Base-by-base conservation (phyloP, 1,140 invertebrate genomes). In the Triops longicaudatus region DNA sequence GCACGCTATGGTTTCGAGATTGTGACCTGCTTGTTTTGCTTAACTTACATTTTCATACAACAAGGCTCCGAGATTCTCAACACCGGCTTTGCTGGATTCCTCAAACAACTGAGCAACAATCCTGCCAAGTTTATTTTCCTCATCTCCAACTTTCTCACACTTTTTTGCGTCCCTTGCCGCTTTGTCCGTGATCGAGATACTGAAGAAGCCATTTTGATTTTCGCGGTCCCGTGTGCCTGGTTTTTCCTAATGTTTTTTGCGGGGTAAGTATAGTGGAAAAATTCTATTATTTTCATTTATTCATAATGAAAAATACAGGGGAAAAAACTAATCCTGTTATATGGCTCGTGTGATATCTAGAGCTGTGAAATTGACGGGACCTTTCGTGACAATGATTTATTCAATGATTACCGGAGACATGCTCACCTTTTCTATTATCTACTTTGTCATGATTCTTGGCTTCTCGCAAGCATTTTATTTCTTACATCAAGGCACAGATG, bases 331-430 rank as follows among this genome's bases (percentile, higher is more conserved):
- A n/a, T n/a, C n/a, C 5, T 76, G 27, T 26, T 27, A 27, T 44
- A 78, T 43, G n/a, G 63, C n/a, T 78, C 42, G 6, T 77, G 14
- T 77, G 28, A n/a, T 78, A 86, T 88, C 74, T 86, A 98, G 97
- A 31, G 95, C 95, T 44, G 90, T 97, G 22, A 91, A 93, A 75
- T 83, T 98, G 73, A 98, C 96, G 0, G 97, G 97, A 75, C 96
- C 97, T 0, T 98, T 98, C 86, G 95, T 99, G 73, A 97, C 97
- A 22, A 99, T 98, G 97, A 95, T 98, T 76, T 98, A 97, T 86
- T 94, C 91, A 81, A 99, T 99, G 96, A 95, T 98, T 81, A 94
- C 92, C 0, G 95, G 95, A 27, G 97, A 99, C 85, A 96, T 98
- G 94, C 90, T 98, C 81, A 96, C 95, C 42, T 98, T 99, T 84